Percentiles rank a stretch among this genome's conserved stretches.
These are phyloP conservation scores for Porites lobata DNA, from an alignment of 92 coral and sea anemone species.

Conservation along the genomic window DNA sequence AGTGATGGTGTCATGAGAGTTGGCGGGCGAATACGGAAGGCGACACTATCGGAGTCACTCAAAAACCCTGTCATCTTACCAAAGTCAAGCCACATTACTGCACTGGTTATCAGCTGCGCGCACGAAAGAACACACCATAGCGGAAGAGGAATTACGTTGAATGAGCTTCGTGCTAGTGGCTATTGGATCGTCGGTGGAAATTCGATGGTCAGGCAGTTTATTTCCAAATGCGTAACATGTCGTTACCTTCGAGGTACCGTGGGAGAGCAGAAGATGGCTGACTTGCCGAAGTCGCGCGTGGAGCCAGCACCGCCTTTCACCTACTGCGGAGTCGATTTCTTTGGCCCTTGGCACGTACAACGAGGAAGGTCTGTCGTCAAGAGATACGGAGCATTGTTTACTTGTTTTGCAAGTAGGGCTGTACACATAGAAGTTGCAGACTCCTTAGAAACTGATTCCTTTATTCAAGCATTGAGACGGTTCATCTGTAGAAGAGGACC, in stretches of 20 bases:
- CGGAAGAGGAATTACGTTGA: conserved; percentile 64
- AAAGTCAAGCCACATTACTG: conserved; percentile 58
- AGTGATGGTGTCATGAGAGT: conserved; percentile 53
- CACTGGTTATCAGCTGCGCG: conserved; percentile 42
- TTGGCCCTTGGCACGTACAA: too few relatives aligned
- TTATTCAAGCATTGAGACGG: conserved; percentile 59
- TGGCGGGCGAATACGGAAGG: conserved; percentile 66
- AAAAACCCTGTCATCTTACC: conserved; percentile 61
- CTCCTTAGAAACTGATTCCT: conserved; percentile 59
- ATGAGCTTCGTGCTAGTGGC: conserved; percentile 59
- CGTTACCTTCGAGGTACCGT: conserved; percentile 40
- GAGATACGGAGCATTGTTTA: conserved; percentile 66
- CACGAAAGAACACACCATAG: conserved; percentile 66
- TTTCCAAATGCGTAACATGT: conserved; percentile 40
- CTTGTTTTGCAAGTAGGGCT: conserved; percentile 60
- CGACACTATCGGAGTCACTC: conserved; percentile 31
- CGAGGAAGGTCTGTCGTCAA: conserved; percentile 2
- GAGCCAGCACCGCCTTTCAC: conserved; percentile 49
- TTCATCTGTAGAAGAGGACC: conserved; percentile 57
- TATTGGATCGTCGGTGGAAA: conserved; percentile 67
- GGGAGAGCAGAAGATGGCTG: conserved; percentile 81
- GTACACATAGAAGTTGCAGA: conserved; percentile 66
- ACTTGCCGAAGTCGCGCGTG: conserved; percentile 64
- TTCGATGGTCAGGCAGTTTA: conserved; percentile 51
- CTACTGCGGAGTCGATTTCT: too few relatives aligned